These are phyloP conservation scores for Nothobranchius furzeri DNA, from an alignment of 2,113 vertebrate species.

Conservation along the genomic window DNA sequence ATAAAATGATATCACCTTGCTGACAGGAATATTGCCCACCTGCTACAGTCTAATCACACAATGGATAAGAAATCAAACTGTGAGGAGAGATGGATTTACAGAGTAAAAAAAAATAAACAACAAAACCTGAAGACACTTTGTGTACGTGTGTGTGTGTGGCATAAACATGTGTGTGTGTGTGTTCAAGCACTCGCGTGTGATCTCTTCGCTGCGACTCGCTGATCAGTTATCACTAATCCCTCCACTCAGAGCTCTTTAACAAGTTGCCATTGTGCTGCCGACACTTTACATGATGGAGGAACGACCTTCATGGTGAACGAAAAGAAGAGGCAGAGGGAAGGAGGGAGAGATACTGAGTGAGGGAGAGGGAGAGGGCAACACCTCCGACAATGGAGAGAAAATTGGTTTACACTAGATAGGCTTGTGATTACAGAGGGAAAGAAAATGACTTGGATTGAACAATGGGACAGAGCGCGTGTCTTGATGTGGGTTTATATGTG, in stretches of 20 bases:
- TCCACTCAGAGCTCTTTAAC: slow-evolving; percentile 74
- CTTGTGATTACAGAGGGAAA: slow-evolving; percentile 74
- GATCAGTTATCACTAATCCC: slow-evolving; percentile 78
- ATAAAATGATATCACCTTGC: slow-evolving; percentile 67
- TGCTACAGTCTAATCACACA: slow-evolving; percentile 64
- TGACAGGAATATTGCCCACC: slow-evolving; percentile 68
- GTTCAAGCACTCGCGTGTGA: slow-evolving; percentile 42
- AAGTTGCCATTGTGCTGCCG: slow-evolving; percentile 73
- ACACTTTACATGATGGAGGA: slow-evolving; percentile 72
- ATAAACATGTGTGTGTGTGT: slow-evolving; percentile 13
- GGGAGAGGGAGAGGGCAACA: slow-evolving; percentile 70
- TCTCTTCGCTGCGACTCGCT: slow-evolving; percentile 49
- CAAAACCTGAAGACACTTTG: slow-evolving; percentile 16
- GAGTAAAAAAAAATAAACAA: slow-evolving; percentile 19
- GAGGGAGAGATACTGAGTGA: slow-evolving; percentile 59
- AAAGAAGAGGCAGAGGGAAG: slow-evolving; percentile 55
- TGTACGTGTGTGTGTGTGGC: slow-evolving; percentile 4
- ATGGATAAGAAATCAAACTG: slow-evolving; percentile 67
- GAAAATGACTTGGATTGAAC: slow-evolving; percentile 76
- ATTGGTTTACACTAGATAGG: slow-evolving; percentile 80
- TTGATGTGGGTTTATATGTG: slow-evolving; percentile 34
- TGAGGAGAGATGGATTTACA: slow-evolving; percentile 50
- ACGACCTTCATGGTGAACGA: slow-evolving; percentile 69
- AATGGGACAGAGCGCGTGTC: slow-evolving; percentile 55
- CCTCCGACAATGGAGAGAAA: slow-evolving; percentile 76